Conservation (phyloP, 2,888 invertebrate species). For the Eumacrocentrus americanus region DNA sequence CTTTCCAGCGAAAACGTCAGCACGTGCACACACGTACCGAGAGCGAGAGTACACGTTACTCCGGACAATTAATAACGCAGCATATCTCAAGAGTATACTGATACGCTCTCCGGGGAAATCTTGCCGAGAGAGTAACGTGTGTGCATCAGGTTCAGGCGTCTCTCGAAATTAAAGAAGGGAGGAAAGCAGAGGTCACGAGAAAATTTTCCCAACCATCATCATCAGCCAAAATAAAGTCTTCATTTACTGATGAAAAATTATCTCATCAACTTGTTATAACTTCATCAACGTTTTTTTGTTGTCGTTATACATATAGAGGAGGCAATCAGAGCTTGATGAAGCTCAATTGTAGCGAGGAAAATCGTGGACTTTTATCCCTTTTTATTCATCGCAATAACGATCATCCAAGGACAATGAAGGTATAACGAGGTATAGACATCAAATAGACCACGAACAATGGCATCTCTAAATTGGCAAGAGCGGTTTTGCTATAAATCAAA, state of each 20-base stretch:
- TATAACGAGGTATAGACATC: conserved; percentile 22
- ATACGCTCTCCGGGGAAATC: conserved; percentile 26
- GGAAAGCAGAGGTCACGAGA: conserved; percentile 2
- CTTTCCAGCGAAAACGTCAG: not conserved
- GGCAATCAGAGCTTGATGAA: conserved; percentile 8
- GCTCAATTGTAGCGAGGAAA: not conserved
- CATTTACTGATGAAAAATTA: not conserved
- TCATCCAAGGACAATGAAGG: conserved; percentile 20
- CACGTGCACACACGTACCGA: not conserved
- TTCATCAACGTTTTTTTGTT: not conserved
- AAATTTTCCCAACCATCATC: conserved; percentile 8
- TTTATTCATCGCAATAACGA: conserved; percentile 13
- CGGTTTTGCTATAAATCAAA: not conserved
- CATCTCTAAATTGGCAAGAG: conserved; percentile 21
- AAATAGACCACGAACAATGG: conserved; percentile 23
- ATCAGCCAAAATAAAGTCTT: conserved; percentile 4
- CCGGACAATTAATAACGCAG: conserved; percentile 16
- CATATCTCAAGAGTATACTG: conserved; percentile 3
- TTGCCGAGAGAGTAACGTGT: conserved; percentile 15
- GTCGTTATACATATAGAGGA: not conserved
- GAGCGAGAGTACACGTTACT: not conserved
- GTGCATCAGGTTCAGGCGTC: conserved; percentile 2
- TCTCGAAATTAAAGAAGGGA: not conserved
- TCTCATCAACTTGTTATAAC: not conserved
- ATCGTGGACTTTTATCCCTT: conserved; percentile 7